A percentile compares a stretch with the other conserved stretches of the same genome.
These are phyloP conservation scores for Myotis lucifugus DNA, from an alignment of 2,113 vertebrate species.

Conservation along the genomic window DNA sequence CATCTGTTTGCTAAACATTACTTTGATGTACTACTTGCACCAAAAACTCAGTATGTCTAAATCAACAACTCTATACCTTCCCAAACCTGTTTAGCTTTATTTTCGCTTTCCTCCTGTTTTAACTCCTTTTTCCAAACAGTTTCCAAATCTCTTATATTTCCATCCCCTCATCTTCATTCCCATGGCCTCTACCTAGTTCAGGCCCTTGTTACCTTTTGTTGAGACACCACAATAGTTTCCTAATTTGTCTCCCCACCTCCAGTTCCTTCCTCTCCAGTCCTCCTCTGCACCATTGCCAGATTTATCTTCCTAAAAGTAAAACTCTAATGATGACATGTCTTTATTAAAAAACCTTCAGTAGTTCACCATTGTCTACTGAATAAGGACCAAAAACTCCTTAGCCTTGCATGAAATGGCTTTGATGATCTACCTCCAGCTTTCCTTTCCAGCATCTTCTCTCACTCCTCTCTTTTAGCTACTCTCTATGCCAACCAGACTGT, in stretches of 20 bases:
- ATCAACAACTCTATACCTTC: background rate
- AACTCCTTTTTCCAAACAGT: constrained; percentile 16
- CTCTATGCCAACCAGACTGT: background rate
- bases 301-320: constrained; percentile 53
- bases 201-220: background rate
- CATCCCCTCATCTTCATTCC: background rate
- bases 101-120: background rate
- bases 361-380: background rate
- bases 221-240: background rate
- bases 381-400: background rate
- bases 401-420: background rate
- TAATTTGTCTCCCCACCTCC: constrained; percentile 25
- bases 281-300: background rate
- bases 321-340: constrained; percentile 33
- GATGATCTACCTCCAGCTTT: background rate
- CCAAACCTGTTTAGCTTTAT: background rate
- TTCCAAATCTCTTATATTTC: background rate
- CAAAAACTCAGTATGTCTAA: constrained; percentile 29
- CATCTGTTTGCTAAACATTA: constrained; percentile 4
- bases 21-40: background rate
- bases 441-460: background rate
- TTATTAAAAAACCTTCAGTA: constrained; percentile 42
- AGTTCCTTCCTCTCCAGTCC: background rate
- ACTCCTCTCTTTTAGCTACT: background rate
- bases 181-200: background rate